A percentile compares a stretch with the other conserved stretches of the same genome.
These are phyloP conservation scores for Drosophila simulans DNA, from an alignment of 1,140 invertebrate species.

Conservation along the genomic window DNA sequence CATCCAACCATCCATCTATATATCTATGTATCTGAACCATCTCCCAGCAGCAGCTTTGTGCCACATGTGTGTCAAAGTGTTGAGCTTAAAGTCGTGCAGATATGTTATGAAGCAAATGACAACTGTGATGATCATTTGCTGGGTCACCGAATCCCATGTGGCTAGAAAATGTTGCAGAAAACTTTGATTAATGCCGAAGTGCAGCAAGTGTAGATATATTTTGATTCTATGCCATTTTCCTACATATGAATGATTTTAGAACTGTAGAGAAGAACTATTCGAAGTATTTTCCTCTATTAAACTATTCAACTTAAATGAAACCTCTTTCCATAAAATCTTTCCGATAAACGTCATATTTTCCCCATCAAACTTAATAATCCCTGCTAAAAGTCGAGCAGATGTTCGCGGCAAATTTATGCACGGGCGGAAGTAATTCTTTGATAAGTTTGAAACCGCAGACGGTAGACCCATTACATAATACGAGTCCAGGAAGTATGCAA, in stretches of 20 bases:
- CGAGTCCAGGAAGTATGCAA: slow-evolving; percentile 39
- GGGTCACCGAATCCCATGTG: background rate
- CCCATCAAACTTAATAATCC: background rate
- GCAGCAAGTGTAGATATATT: no score
- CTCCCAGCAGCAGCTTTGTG: slow-evolving; percentile 13
- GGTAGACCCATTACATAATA: slow-evolving; percentile 43
- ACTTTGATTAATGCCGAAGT: no score
- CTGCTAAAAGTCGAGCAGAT: slow-evolving; percentile 1
- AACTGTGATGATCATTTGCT: slow-evolving; percentile 11
- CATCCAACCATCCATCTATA: background rate
- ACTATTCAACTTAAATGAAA: no score
- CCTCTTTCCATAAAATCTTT: background rate
- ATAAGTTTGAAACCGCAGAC: background rate
- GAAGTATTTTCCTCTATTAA: no score
- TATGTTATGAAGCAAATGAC: slow-evolving; percentile 14
- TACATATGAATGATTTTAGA: no score
- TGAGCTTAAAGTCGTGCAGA: slow-evolving; percentile 21
- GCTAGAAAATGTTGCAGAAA: background rate
- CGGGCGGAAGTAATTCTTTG: slow-evolving; percentile 24
- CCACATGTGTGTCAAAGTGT: slow-evolving; percentile 53
- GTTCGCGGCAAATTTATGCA: slow-evolving; percentile 27
- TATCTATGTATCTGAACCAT: slow-evolving; percentile 1
- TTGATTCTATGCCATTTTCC: background rate
- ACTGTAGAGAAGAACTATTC: background rate
- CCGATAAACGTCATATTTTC: background rate